Conservation (phyloP, 53 echinoderm and acorn worm species). For the Stichopus horrens region DNA sequence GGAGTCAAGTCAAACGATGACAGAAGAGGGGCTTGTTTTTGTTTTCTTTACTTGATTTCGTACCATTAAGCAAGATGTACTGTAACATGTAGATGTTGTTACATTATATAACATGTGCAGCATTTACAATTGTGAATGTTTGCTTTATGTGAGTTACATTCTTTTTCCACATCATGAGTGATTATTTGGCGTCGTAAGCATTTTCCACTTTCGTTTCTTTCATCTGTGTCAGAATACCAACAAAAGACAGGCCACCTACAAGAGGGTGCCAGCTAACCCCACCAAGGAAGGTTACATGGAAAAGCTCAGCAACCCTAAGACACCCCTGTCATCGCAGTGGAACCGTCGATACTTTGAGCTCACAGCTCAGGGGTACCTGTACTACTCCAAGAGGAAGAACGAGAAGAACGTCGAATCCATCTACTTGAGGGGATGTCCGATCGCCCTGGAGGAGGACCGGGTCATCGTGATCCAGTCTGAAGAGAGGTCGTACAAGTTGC, state of each 20-base stretch:
- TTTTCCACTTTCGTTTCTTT: neutral
- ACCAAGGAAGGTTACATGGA: constrained; percentile 97
- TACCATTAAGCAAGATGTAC: neutral
- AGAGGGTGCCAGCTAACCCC: constrained; percentile 66
- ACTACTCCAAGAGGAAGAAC: constrained; percentile 95
- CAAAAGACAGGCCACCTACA: constrained; percentile 38
- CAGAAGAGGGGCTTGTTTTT: too few relatives aligned
- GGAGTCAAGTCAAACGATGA: too few relatives aligned
- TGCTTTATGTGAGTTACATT: too few relatives aligned
- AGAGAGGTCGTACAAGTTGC: constrained; percentile 78
- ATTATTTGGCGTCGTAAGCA: neutral
- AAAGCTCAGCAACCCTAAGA: constrained; percentile 79
- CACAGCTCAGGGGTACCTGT: constrained; percentile 89
- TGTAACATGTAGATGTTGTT: neutral
- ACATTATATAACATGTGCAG: too few relatives aligned
- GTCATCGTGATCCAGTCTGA: constrained; percentile 84
- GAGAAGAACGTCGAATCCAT: constrained; percentile 98
- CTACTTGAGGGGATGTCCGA: constrained; percentile 84
- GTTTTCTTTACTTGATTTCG: too few relatives aligned
- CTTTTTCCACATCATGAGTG: too few relatives aligned
- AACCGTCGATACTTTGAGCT: constrained; percentile 98
- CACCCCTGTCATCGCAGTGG: constrained; percentile 91
- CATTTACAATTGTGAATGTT: too few relatives aligned
- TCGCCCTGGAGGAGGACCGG: constrained; percentile 86
- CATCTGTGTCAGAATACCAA: constrained; percentile 21